Percentiles rank a stretch among this genome's conserved stretches.
Evolutionary conservation across 2,888 invertebrate genomes (phyloP).

Genomic region (Gymnoscelis rufifasciata): DNA sequence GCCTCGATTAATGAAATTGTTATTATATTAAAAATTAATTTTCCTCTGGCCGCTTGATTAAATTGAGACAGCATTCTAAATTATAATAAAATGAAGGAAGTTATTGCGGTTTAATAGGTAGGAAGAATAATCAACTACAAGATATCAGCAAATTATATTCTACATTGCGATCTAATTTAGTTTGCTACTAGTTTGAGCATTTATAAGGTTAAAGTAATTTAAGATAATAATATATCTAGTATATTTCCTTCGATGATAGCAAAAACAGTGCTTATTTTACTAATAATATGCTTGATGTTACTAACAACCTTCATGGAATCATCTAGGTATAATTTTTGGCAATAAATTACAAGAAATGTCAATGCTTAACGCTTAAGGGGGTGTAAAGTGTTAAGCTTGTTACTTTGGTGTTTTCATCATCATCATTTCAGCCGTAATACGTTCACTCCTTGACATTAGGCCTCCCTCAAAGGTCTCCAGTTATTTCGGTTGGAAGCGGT

Average conservation of each 20-base stretch:
- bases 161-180: constrained; percentile 24
- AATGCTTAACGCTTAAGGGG: no score
- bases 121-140: constrained; percentile 24
- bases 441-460: no score
- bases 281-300: constrained; percentile 10
- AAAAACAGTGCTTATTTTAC: constrained; percentile 8
- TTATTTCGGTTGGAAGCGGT: no score
- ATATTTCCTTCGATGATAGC: not conserved
- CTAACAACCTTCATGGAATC: constrained; percentile 13
- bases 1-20: not conserved
- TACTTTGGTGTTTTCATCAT: no score
- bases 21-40: not conserved
- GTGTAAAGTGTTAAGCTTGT: no score
- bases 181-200: constrained; percentile 21
- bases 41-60: no score
- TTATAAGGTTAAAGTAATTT: constrained; percentile 27
- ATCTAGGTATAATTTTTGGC: not conserved
- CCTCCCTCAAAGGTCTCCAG: no score
- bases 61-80: constrained; percentile 12
- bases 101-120: constrained; percentile 26
- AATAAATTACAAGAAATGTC: no score
- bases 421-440: no score
- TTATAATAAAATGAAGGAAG: constrained; percentile 27
- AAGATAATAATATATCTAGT: constrained; percentile 12
- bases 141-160: constrained; percentile 11